Conservation (phyloP, 92 coral and sea anemone genomes). For the Chrysogorgia sp. region DNA sequence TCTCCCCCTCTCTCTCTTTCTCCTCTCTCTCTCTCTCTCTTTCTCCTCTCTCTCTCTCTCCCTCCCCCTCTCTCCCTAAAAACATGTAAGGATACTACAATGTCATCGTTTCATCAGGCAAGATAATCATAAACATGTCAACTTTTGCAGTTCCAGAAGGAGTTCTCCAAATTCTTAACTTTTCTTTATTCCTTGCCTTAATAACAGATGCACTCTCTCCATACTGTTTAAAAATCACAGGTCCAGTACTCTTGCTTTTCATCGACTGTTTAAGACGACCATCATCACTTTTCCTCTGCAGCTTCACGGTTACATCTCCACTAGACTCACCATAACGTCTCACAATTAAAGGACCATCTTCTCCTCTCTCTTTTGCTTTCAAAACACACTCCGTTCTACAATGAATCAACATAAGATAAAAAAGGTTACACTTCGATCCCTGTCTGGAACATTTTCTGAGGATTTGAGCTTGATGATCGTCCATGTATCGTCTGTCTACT, state of each 20-base stretch:
- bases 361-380: conserved; percentile 75
- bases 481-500: too few relatives aligned
- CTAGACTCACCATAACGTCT: conserved; percentile 86
- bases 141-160: conserved; percentile 24
- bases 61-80: not conserved
- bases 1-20: not conserved
- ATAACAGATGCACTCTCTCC: not conserved
- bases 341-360: conserved; percentile 77
- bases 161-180: conserved; percentile 6
- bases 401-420: not conserved
- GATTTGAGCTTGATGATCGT: too few relatives aligned
- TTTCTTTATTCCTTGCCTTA: conserved; percentile 68
- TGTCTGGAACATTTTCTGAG: too few relatives aligned
- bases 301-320: conserved; percentile 73
- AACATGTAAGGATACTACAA: conserved; percentile 85
- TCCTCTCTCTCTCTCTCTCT: not conserved
- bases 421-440: too few relatives aligned
- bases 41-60: not conserved
- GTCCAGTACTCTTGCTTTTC: not conserved
- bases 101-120: conserved; percentile 88
- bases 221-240: conserved; percentile 19
- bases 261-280: not conserved
- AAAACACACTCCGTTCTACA: conserved; percentile 71
- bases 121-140: conserved; percentile 61
- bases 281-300: not conserved